A percentile compares a stretch with the other conserved stretches of the same genome.
phyloP scores from a whole-genome alignment of 1,140 invertebrate genomes.

The Drosophila ogumai region DNA sequence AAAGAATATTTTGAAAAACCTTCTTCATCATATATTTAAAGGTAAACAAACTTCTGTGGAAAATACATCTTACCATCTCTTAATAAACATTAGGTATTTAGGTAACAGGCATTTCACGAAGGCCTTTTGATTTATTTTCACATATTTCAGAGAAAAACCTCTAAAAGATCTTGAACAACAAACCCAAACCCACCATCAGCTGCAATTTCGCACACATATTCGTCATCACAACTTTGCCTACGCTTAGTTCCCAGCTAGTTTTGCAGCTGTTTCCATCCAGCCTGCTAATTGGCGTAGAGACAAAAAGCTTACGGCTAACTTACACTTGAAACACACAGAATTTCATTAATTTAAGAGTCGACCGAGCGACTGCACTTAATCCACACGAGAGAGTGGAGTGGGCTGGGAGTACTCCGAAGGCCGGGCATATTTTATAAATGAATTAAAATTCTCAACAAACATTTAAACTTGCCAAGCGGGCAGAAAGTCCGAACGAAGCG shows the following conservation, averaged over 20 bases:
- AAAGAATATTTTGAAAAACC: too few species aligned
- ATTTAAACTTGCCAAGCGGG: slow-evolving; percentile 42
- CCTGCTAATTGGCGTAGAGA: slow-evolving; percentile 42
- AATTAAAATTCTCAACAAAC: slow-evolving; percentile 52
- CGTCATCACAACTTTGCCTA: slow-evolving; percentile 5
- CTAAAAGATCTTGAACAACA: background rate
- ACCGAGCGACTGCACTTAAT: slow-evolving; percentile 42
- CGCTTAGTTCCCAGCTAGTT: background rate
- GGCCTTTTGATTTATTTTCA: background rate
- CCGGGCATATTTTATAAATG: slow-evolving; percentile 53
- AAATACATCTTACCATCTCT: background rate
- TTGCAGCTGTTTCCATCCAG: slow-evolving; percentile 13
- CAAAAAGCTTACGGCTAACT: slow-evolving; percentile 46
- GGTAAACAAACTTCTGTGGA: too few species aligned
- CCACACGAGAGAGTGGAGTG: slow-evolving; percentile 23
- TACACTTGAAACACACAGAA: slow-evolving; percentile 42
- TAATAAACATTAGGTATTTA: background rate
- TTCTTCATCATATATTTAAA: too few species aligned
- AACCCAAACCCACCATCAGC: background rate
- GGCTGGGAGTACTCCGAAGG: background rate
- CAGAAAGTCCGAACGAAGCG: slow-evolving; percentile 7
- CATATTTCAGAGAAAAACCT: background rate
- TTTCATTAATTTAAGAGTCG: slow-evolving; percentile 48
- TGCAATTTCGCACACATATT: slow-evolving; percentile 11
- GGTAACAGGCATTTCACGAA: background rate